Evolutionary conservation across 2,113 vertebrate species (phyloP).

Genomic region (Carollia perspicillata): DNA sequence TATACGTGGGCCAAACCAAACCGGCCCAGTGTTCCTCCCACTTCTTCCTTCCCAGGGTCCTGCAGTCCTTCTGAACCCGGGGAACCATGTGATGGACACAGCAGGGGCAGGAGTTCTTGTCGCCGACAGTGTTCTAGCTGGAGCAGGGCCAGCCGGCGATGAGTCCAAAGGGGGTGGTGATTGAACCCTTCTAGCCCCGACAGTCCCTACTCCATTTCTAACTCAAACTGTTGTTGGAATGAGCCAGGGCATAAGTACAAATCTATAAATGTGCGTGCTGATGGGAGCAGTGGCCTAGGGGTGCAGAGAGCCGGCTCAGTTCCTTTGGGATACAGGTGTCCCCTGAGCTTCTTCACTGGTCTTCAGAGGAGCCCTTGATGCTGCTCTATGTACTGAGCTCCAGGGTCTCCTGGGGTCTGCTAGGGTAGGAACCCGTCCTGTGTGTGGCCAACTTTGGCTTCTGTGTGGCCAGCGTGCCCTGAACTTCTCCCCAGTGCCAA

Average conservation of each 20-base stretch:
- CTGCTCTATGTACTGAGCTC: no score
- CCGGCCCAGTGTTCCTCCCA: rapidly evolving
- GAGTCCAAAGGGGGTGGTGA: not conserved
- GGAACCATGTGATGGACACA: not conserved
- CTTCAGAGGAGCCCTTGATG: not conserved
- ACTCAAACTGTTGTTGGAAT: not conserved
- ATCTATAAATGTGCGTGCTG: not conserved
- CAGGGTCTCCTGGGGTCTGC: not conserved
- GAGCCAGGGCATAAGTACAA: not conserved
- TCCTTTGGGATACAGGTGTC: not conserved
- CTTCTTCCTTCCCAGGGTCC: not conserved
- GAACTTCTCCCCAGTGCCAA: not conserved
- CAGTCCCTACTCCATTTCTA: not conserved
- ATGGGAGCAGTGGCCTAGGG: not conserved
- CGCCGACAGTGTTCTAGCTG: not conserved
- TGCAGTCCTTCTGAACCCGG: rapidly evolving
- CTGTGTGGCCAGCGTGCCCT: rapidly evolving
- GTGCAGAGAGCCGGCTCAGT: not conserved
- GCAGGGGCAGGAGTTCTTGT: not conserved
- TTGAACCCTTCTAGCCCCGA: not conserved
- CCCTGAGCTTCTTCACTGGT: not conserved
- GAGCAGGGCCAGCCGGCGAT: not conserved
- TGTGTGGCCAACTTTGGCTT: not conserved
- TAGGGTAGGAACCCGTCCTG: not conserved
- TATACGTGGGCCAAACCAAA: not conserved